A percentile compares a stretch with the other conserved stretches of the same genome.
Conservation (phyloP, 2,888 invertebrate genomes). For the Aphrophora alni region DNA sequence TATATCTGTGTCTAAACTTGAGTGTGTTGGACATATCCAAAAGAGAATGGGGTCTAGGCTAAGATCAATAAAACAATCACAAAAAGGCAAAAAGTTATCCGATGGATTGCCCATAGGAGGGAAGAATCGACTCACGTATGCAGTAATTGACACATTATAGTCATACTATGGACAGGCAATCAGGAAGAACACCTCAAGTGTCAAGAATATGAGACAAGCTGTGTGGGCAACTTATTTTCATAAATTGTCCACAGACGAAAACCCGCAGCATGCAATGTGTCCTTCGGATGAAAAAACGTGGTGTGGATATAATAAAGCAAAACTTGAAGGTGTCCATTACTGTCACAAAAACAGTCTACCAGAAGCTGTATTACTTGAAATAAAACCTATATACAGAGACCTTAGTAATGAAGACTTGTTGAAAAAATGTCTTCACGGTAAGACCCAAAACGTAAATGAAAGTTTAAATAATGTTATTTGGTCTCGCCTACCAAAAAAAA, state of each 20-base stretch:
- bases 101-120: too few species aligned
- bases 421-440: constrained; percentile 19
- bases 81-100: constrained; percentile 39
- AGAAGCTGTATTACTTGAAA: not conserved
- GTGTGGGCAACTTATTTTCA: constrained; percentile 51
- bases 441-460: not conserved
- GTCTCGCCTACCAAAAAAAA: constrained; percentile 17
- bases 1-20: not conserved
- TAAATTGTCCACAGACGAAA: constrained; percentile 13
- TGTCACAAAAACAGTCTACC: not conserved
- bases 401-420: not conserved
- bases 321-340: not conserved
- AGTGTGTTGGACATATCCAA: constrained; percentile 6
- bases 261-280: not conserved
- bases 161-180: constrained; percentile 50
- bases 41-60: constrained; percentile 14
- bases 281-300: too few species aligned
- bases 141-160: constrained; percentile 47
- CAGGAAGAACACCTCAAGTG: constrained; percentile 39
- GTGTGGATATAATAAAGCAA: too few species aligned
- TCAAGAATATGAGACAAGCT: constrained; percentile 48
- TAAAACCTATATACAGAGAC: constrained; percentile 27
- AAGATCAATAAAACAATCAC: not conserved
- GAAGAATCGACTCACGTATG: constrained; percentile 46
- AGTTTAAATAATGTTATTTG: constrained; percentile 25